Percentiles rank a stretch among this genome's conserved stretches.
phyloP scores from a whole-genome alignment of 2,113 vertebrate genomes.

The Anser brachyrhynchus region DNA sequence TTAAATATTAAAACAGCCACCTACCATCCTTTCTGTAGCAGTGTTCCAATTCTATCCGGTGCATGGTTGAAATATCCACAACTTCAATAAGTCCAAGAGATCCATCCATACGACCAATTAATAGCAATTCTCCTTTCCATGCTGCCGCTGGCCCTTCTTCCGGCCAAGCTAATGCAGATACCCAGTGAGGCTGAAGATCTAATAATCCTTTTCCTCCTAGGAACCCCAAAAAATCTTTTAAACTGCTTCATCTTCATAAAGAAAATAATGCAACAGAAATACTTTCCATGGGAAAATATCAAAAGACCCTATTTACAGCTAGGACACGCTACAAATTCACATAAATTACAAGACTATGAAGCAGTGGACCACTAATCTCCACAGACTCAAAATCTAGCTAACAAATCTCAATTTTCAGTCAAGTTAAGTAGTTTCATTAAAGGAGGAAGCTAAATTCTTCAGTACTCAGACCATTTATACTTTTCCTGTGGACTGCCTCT shows the following conservation, averaged over 20 bases:
- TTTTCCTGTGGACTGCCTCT: background rate
- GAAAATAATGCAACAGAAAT: background rate
- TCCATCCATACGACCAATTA: slow-evolving; percentile 95
- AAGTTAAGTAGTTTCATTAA: background rate
- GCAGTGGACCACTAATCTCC: background rate
- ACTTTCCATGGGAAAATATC: background rate
- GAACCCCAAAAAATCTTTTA: background rate
- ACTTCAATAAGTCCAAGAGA: slow-evolving; percentile 93
- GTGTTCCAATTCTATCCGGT: slow-evolving; percentile 89
- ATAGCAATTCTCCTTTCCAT: slow-evolving; percentile 88
- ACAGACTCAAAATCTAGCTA: background rate
- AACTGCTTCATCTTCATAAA: slow-evolving; percentile 12
- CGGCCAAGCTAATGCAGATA: slow-evolving; percentile 92
- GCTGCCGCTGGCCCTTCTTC: slow-evolving; percentile 82
- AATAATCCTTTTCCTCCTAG: slow-evolving; percentile 91
- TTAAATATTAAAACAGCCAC: background rate
- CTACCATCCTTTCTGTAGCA: slow-evolving; percentile 95
- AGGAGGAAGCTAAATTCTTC: background rate
- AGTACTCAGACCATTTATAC: background rate
- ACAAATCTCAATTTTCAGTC: background rate
- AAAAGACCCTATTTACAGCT: background rate
- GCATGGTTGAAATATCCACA: slow-evolving; percentile 86
- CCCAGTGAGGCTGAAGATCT: slow-evolving; percentile 95
- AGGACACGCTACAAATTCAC: background rate
- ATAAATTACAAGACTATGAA: background rate